A percentile compares a stretch with the other conserved stretches of the same genome.
Evolutionary conservation across 2,888 invertebrate species (phyloP).

Genomic region (Acanthopleura granulata): DNA sequence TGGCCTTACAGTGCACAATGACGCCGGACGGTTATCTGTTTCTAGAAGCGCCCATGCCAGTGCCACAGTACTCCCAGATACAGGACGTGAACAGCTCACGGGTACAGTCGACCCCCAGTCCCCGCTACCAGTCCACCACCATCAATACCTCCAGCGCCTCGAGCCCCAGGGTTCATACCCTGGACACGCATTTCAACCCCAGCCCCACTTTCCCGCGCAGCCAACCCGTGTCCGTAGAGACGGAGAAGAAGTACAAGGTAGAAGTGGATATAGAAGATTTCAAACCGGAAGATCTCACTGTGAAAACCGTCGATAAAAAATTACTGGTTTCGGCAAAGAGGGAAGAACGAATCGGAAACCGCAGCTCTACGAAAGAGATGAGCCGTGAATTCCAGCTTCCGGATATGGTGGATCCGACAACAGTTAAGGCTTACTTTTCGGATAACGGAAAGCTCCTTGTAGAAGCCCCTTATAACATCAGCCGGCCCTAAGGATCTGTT

Average conservation of each 20-base stretch:
- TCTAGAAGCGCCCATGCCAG: conserved; percentile 48
- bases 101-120: conserved; percentile 1
- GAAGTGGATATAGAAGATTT: conserved; percentile 67
- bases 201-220: conserved; percentile 24
- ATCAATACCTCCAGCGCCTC: conserved; percentile 26
- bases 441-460: conserved; percentile 64
- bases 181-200: conserved; percentile 20
- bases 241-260: conserved; percentile 56
- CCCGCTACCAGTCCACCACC: conserved; percentile 30
- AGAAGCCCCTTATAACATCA: conserved; percentile 57
- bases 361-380: conserved; percentile 63
- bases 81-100: conserved; percentile 4
- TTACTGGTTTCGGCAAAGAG: conserved; percentile 62
- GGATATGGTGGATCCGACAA: conserved; percentile 64
- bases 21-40: conserved; percentile 58
- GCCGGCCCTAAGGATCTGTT: not conserved
- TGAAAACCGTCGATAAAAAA: conserved; percentile 64
- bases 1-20: conserved; percentile 56
- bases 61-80: conserved; percentile 24
- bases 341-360: conserved; percentile 59
- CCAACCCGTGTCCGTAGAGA: conserved; percentile 39
- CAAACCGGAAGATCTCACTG: conserved; percentile 64
- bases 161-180: conserved; percentile 31
- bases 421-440: conserved; percentile 66
- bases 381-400: conserved; percentile 66